Evolutionary conservation across 2,888 invertebrate genomes (phyloP).

Genomic region (Sphaeridia pumilis): DNA sequence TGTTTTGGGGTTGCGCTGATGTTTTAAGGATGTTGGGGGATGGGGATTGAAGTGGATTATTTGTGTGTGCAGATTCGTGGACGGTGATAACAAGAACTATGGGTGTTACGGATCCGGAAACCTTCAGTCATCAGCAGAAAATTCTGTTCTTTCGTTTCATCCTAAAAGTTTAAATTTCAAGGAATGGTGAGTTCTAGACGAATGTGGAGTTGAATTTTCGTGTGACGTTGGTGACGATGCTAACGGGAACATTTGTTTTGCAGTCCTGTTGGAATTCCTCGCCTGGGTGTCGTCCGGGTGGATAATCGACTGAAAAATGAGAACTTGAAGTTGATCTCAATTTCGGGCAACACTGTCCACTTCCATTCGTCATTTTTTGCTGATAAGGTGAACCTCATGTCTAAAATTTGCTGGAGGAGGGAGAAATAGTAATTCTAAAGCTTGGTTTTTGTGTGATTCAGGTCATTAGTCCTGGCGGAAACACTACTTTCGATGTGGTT

Average conservation of each 20-base stretch:
- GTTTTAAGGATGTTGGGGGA: not conserved
- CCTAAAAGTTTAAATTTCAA: conserved; percentile 58
- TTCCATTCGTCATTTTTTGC: conserved; percentile 97
- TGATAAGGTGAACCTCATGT: conserved; percentile 59
- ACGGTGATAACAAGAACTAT: not conserved
- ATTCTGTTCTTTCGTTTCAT: conserved; percentile 44
- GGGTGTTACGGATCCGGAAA: conserved; percentile 21
- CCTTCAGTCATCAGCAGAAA: conserved; percentile 36
- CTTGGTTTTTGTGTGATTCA: conserved; percentile 44
- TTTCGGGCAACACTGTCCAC: conserved; percentile 85
- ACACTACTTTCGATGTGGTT: conserved; percentile 86
- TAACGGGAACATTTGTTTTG: conserved; percentile 37
- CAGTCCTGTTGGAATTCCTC: conserved; percentile 76
- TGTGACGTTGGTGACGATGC: conserved; percentile 3
- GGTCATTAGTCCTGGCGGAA: conserved; percentile 78
- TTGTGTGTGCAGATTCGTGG: not conserved
- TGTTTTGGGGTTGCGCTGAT: not conserved
- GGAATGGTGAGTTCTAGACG: conserved; percentile 46
- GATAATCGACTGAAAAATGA: conserved; percentile 75
- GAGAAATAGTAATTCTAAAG: conserved; percentile 6
- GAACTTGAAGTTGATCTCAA: conserved; percentile 81
- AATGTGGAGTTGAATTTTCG: not conserved
- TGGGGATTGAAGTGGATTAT: not conserved
- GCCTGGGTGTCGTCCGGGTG: conserved; percentile 71
- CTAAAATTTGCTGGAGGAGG: conserved; percentile 1